These are phyloP conservation scores for Drosophila truncata DNA, from an alignment of 1,140 invertebrate genomes.

Conservation along the genomic window DNA sequence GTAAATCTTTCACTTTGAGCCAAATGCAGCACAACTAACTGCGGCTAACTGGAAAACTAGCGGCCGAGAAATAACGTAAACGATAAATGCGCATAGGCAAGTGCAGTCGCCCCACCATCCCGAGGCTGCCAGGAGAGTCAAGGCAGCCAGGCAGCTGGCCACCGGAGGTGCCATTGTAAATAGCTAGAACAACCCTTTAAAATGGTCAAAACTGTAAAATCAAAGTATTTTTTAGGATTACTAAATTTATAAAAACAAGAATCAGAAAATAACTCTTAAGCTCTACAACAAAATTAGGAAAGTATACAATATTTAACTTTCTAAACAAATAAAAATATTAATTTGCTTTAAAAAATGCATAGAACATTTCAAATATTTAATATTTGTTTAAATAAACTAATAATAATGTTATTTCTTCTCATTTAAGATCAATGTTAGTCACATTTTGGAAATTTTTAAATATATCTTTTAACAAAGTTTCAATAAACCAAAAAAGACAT, in stretches of 20 bases:
- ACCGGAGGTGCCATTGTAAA: constrained; percentile 8
- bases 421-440: neutral
- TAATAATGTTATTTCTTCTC: neutral
- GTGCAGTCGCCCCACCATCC: constrained; percentile 49
- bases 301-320: no score
- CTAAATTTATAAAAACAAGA: no score
- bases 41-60: constrained; percentile 81
- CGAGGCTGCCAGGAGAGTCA: constrained; percentile 10
- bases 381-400: neutral
- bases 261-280: no score
- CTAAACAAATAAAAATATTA: neutral
- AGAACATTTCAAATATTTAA: neutral
- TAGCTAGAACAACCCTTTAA: constrained; percentile 15
- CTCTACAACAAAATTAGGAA: no score
- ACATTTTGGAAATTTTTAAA: no score
- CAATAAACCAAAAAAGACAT: neutral
- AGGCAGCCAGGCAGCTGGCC: constrained; percentile 59
- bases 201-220: neutral
- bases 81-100: constrained; percentile 83
- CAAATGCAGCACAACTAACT: constrained; percentile 80
- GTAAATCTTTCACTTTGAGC: constrained; percentile 83
- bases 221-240: neutral
- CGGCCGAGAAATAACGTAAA: constrained; percentile 81
- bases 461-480: neutral
- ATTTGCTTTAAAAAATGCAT: no score